Evolutionary conservation across 2,888 invertebrate species (phyloP).

Genomic region (Tenthredo mesomela): DNA sequence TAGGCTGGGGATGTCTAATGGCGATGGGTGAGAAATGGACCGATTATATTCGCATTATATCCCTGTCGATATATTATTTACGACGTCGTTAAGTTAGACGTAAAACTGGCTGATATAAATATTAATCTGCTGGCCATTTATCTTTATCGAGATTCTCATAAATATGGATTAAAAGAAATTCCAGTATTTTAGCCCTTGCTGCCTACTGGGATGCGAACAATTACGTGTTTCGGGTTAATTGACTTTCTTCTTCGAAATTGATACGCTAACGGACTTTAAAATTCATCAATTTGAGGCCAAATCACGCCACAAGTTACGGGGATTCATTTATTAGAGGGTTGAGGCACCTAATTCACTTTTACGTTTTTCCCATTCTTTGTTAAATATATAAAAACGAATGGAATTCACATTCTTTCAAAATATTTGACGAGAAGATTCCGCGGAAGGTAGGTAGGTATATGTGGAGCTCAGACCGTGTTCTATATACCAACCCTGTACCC

Average conservation of each 20-base stretch:
- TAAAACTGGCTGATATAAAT: slow-evolving; percentile 55
- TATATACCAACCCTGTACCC: neutral
- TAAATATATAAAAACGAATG: neutral
- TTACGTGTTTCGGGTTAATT: slow-evolving; percentile 6
- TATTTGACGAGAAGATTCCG: neutral
- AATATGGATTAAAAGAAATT: slow-evolving; percentile 63
- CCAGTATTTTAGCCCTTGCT: slow-evolving; percentile 1
- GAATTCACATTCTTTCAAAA: neutral
- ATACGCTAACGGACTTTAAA: slow-evolving; percentile 16
- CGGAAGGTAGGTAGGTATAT: neutral
- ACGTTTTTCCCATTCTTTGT: neutral
- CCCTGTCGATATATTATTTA: slow-evolving; percentile 67
- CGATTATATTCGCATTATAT: slow-evolving; percentile 65
- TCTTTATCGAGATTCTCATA: slow-evolving; percentile 54
- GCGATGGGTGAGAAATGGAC: slow-evolving; percentile 52
- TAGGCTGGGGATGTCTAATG: slow-evolving; percentile 55
- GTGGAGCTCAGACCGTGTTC: neutral
- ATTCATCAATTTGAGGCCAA: slow-evolving; percentile 13
- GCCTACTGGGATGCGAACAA: neutral
- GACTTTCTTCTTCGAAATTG: slow-evolving; percentile 41
- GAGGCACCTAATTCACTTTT: neutral
- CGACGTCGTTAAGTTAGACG: slow-evolving; percentile 62
- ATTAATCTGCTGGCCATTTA: slow-evolving; percentile 59
- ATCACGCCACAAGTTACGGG: neutral
- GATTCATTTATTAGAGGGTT: neutral